Percentiles rank a stretch among this genome's conserved stretches.
These are phyloP conservation scores for Notiomystis cincta DNA, from an alignment of 2,113 vertebrate species.

Conservation along the genomic window DNA sequence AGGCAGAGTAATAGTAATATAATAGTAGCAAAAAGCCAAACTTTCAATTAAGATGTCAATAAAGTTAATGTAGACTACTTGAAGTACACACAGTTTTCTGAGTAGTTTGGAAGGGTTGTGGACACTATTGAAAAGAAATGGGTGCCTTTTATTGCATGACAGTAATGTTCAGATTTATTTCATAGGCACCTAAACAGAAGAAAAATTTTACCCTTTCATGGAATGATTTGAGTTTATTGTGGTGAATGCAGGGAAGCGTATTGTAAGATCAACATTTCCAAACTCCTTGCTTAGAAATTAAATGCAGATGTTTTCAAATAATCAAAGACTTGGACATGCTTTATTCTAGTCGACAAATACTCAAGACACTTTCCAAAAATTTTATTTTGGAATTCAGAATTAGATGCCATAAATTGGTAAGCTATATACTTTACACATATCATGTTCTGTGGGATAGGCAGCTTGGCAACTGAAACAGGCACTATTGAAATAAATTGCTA, in stretches of 20 bases:
- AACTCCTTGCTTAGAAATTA: constrained; percentile 30
- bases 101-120: not conserved
- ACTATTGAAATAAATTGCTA: constrained; percentile 47
- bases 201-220: not conserved
- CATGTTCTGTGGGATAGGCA: constrained; percentile 58
- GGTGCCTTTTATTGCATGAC: not conserved
- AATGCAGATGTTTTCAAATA: constrained; percentile 56
- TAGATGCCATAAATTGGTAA: constrained; percentile 31
- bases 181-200: not conserved
- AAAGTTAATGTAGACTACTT: not conserved
- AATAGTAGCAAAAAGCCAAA: not conserved
- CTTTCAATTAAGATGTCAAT: not conserved
- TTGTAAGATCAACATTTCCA: not conserved
- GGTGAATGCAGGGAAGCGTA: not conserved
- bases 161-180: not conserved
- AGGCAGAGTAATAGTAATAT: not conserved
- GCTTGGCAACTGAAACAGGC: constrained; percentile 40
- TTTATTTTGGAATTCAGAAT: constrained; percentile 48
- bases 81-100: not conserved
- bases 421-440: constrained; percentile 55
- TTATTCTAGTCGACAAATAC: constrained; percentile 31
- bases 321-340: constrained; percentile 27
- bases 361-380: constrained; percentile 33
- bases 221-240: not conserved
- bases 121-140: not conserved